Percentiles rank a stretch among this genome's conserved stretches.
These are phyloP conservation scores for Barnardius zonarius DNA, from an alignment of 2,113 vertebrate genomes.

Conservation along the genomic window DNA sequence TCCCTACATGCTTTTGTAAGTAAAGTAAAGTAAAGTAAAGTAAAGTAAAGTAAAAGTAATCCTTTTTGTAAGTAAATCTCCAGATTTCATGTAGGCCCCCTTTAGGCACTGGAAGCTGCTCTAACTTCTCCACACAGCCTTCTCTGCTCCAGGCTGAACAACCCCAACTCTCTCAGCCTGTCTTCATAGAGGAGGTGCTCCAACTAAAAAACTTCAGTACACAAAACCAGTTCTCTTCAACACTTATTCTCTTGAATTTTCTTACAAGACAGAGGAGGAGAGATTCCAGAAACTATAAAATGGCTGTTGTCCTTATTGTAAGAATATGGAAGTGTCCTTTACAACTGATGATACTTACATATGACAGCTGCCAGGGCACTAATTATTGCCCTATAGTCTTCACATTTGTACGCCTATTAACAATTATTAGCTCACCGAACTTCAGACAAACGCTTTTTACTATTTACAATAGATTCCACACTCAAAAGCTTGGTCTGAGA, in stretches of 20 bases:
- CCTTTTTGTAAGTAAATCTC: neutral
- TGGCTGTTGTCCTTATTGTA: neutral
- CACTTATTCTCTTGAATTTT: neutral
- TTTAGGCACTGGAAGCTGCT: neutral
- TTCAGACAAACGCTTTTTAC: neutral
- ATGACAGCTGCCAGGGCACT: constrained; percentile 19
- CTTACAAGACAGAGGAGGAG: neutral
- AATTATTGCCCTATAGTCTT: constrained; percentile 6
- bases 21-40: neutral
- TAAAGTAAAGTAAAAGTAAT: neutral
- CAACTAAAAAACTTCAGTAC: neutral
- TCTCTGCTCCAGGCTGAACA: neutral
- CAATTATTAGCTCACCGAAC: constrained; percentile 1
- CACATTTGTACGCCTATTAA: constrained; percentile 31
- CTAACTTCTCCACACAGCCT: neutral
- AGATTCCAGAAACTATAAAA: neutral
- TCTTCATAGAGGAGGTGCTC: neutral
- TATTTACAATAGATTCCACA: neutral
- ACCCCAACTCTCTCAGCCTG: neutral
- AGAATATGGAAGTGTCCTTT: neutral
- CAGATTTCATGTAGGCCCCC: neutral
- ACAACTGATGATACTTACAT: neutral
- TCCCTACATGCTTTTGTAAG: neutral
- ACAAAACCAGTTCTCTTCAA: neutral
- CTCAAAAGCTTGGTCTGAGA: neutral